phyloP scores from a whole-genome alignment of 2,888 invertebrate species.

The Eupelmus urozonus region DNA sequence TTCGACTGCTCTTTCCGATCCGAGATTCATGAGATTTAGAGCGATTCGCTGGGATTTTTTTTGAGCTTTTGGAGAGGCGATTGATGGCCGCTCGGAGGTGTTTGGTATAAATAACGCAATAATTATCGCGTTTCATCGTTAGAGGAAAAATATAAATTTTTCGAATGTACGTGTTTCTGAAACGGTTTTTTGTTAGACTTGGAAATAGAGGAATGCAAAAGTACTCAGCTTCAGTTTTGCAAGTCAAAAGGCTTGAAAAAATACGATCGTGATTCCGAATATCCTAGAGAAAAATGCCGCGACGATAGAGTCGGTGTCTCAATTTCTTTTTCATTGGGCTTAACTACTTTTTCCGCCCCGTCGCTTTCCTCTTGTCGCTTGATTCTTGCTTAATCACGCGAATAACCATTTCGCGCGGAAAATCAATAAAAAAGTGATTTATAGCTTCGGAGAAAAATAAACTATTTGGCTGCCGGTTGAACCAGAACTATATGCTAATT shows the following conservation, averaged over 20 bases:
- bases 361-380: conserved; percentile 23
- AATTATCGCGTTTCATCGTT: too few relatives aligned
- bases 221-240: conserved; percentile 7
- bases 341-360: conserved; percentile 35
- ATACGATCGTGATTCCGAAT: conserved; percentile 1
- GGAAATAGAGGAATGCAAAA: conserved; percentile 10
- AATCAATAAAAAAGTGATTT: conserved; percentile 16
- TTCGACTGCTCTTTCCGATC: too few relatives aligned
- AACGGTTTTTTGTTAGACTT: background rate
- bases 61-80: too few relatives aligned
- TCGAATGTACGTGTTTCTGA: too few relatives aligned
- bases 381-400: conserved; percentile 28
- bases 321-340: background rate
- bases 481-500: too few relatives aligned
- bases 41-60: too few relatives aligned
- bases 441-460: conserved; percentile 11
- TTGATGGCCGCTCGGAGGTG: too few relatives aligned
- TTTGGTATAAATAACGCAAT: too few relatives aligned
- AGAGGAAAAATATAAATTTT: too few relatives aligned
- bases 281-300: background rate
- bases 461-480: too few relatives aligned
- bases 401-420: conserved; percentile 31
- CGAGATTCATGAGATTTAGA: too few relatives aligned
- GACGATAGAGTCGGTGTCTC: too few relatives aligned
- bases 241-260: conserved; percentile 15